Evolutionary conservation across 1,140 invertebrate genomes (phyloP).

Genomic region (Pseudomyrmex flavicornis): DNA sequence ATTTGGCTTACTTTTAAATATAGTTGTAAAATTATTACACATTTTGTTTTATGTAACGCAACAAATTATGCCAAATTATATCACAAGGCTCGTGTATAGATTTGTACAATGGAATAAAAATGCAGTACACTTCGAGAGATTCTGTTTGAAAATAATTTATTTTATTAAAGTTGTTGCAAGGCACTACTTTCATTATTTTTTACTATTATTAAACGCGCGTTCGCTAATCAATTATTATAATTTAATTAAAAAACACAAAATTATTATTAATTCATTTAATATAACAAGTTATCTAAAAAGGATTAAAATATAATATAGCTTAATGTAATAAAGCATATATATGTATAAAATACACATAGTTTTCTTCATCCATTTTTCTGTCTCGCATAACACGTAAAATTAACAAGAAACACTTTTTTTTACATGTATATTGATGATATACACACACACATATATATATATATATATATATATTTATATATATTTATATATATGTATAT

Average conservation of each 20-base stretch:
- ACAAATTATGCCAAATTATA: no score
- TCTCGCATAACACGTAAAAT: constrained; percentile 19
- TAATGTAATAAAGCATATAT: no score
- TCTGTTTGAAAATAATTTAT: constrained; percentile 57
- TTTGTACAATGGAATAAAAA: constrained; percentile 22
- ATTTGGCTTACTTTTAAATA: no score
- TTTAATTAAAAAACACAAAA: constrained; percentile 30
- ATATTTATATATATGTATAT: no score
- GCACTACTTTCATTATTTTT: constrained; percentile 48
- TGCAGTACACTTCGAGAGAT: background rate
- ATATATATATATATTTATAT: no score
- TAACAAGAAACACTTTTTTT: constrained; percentile 16
- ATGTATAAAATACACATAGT: constrained; percentile 37
- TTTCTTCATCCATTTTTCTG: background rate
- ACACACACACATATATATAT: background rate
- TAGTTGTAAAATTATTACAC: no score
- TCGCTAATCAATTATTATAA: constrained; percentile 10
- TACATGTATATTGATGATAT: constrained; percentile 11
- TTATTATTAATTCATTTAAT: constrained; percentile 44
- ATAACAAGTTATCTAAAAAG: constrained; percentile 48
- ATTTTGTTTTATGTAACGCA: no score
- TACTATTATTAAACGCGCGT: background rate
- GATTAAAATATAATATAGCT: background rate
- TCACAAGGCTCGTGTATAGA: background rate
- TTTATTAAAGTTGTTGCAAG: constrained; percentile 53